Evolutionary conservation across 2,888 invertebrate species (phyloP), one percentile per base, ranked within the genome.

Genomic region (Cyrtodaria siliqua): DNA sequence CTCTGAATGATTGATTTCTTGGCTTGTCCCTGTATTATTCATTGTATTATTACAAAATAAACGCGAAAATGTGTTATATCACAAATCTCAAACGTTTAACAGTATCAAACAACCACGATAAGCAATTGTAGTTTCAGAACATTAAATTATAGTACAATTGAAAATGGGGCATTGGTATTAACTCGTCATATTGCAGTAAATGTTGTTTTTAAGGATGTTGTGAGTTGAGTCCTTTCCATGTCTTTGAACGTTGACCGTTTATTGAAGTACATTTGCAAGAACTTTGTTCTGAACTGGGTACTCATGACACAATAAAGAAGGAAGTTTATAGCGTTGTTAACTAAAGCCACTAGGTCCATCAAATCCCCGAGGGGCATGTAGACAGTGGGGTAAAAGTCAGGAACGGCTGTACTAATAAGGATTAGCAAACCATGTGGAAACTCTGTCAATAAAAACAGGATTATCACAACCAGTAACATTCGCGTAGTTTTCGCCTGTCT

Each of bases 231-330:
- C 57, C 72, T 79, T 16, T 84, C 81, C 9, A 82, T 50, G 23
- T 81, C 71, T 50, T 84, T 86, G 16, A 83, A 69, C n/a, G 76
- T 47, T 20, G 82, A 60, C 27, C 66, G 68, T 52, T 81, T 61
- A 18, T 83, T 82, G 18, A 86, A 82, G 70, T 88, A 89, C 86
- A 88, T 90, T 40, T 84, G 82, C 20, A 87, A 72, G 66, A 90
- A 90, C 66, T 86, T 79, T 0, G 84, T 78, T 26, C 89, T 56
- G 92, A 98, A 98, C 94, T 98, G 98, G 79, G 96, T 95, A 74
- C 97, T 97, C 98, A 98, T 98, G 67, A 96, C 95, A 90, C 98
- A 98, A 92, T 98, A 98, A 44, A 98, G 94, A 67, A 98, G 96
- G 91, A 98, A 98, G 93, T 97, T 98, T 68, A 98, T 96, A 0